Evolutionary conservation across 2,113 vertebrate genomes (phyloP), one percentile per base, ranked within the genome.

Genomic region (Saccopteryx leptura): DNA sequence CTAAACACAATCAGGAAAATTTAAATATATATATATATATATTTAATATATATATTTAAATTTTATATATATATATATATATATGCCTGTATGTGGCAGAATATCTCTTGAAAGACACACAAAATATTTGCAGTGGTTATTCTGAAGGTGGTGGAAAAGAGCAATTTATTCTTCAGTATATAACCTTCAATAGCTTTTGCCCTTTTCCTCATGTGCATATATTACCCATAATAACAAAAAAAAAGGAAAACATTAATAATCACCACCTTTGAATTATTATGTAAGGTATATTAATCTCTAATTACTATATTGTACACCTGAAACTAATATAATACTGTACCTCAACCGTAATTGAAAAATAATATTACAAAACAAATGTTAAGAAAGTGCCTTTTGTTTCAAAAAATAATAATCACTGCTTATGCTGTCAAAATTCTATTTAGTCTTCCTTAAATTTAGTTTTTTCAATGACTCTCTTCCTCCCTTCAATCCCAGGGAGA

Each of bases 211-310:
- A 24, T 79, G 54, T 76, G 18, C n/a, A 90, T 5, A 9, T 58
- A 90, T 61, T 96, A 78, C 9, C 81, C 18, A 54, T 66, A 76
- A 87, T 60, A 90, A 90, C 66, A 12, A 18, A 92, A 94, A 92
- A 94, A 83, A 95, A 26, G 63, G 31, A 88, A 83, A 48, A 56
- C 26, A 71, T 76, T 14, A 83, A 74, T 72, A 92, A 75, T 33
- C 19, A 9, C 54, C 8, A 65, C 13, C 14, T 93, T 10, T 65
- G 10, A 65, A 65, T 65, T 24, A 65, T 24, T 65, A 26, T 9
- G 24, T 26, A 28, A 65, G 61, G 61, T 39, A 39, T 39, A 39
- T 39, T 39, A 39, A 39, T 39, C 39, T 39, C 39, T 39, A 39
- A 39, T 39, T 39, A 39, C 39, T 39, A 39, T 39, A 39, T 28